Evolutionary conservation across 2,113 vertebrate species (phyloP), one percentile per base, ranked within the genome.

Genomic region (Puma concolor): DNA sequence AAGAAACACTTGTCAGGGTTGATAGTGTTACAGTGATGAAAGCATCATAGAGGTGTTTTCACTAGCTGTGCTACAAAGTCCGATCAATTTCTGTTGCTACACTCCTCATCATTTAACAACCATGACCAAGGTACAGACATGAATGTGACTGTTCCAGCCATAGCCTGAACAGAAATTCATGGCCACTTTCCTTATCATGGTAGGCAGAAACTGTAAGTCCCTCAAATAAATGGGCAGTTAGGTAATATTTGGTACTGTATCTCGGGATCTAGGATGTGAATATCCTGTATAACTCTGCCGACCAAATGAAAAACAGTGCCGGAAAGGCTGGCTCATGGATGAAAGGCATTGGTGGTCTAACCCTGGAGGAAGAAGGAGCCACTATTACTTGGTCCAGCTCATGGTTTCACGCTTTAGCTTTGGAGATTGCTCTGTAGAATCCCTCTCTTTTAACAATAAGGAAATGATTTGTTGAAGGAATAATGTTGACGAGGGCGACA

Each of bases 291-390:
- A 97, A 87, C 33, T 84, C 83, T 88, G 83, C 81, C 71, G 82
- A 52, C 81, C 63, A 66, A 66, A 85, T 38, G 41, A 92, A 67
- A 81, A 85, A 91, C 21, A 7, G n/a, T 83, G 63, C 89, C 95
- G 86, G 44, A 95, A 95, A 64, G 88, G 41, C 79, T 95, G 80
- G 4, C 44, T 69, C 21, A 36, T 72, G 83, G 92, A 4, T 36
- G 67, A 50, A 93, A 84, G 36, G 54, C 91, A 81, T n/a, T 80
- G 33, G 36, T 29, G 2, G 5, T 38, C 5, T 48, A 54, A 71
- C 11, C 87, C 88, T 84, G 63, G 80, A 88, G 95, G 66, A 97
- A 91, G 86, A 98, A 71, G 97, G 98, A 98, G 89, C 97, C 96
- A 95, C 93, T 7, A 21, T 98, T 81, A 60, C 27, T 38, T 84